Percentiles rank a stretch among this genome's conserved stretches.
These are phyloP conservation scores for Myotis daubentonii DNA, from an alignment of 2,797 vertebrate species.

Conservation along the genomic window DNA sequence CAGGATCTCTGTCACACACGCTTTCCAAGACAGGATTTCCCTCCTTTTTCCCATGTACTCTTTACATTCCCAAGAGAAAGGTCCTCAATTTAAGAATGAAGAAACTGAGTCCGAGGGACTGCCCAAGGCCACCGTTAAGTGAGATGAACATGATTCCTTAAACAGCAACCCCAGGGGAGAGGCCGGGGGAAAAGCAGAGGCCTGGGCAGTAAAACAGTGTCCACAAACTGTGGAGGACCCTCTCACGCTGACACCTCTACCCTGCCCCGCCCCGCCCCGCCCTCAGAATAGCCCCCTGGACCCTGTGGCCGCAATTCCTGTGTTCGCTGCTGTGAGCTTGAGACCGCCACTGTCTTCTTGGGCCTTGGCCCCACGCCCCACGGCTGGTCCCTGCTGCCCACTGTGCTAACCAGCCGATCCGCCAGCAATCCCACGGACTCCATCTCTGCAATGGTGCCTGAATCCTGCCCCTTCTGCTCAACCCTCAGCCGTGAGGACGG, in stretches of 20 bases:
- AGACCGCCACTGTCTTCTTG: not conserved
- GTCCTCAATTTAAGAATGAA: not conserved
- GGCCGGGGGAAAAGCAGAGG: not conserved
- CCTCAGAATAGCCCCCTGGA: not conserved
- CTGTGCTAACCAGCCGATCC: not conserved
- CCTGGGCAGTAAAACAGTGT: accelerated
- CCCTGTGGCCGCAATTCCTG: accelerated
- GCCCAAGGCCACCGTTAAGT: not conserved
- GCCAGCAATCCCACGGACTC: accelerated
- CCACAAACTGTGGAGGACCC: not conserved
- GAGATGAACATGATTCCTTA: not conserved
- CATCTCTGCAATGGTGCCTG: not conserved
- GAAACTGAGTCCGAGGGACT: not conserved
- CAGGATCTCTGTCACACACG: not conserved
- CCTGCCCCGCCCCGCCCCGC: no score
- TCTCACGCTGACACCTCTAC: accelerated
- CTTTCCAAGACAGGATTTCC: not conserved
- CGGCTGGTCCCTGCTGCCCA: not conserved
- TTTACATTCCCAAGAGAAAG: not conserved
- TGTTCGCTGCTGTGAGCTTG: no score
- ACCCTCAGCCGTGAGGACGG: not conserved
- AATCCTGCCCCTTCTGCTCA: not conserved
- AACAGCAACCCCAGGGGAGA: not conserved
- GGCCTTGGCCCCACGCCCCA: not conserved
- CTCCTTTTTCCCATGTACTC: not conserved